Percentiles rank a stretch among this genome's conserved stretches.
phyloP scores from a whole-genome alignment of 2,113 vertebrate species.

The Erpornis zantholeuca region DNA sequence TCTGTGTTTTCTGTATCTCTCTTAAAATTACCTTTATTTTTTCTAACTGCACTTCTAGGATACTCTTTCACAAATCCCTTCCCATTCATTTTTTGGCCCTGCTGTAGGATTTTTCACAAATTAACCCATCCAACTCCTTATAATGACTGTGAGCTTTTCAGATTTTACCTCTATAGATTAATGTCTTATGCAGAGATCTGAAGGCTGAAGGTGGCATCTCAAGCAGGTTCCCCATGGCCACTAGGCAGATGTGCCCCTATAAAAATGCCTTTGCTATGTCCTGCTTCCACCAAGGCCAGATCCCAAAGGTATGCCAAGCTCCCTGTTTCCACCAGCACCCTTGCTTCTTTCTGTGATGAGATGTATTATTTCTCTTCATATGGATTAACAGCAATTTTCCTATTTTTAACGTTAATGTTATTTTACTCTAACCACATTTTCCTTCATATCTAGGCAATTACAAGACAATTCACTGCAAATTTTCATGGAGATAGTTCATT shows the following conservation, averaged over 20 bases:
- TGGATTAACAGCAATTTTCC: slow-evolving; percentile 46
- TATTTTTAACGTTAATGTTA: slow-evolving; percentile 44
- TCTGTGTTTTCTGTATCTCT: background rate
- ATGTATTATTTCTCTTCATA: background rate
- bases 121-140: background rate
- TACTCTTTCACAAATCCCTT: background rate
- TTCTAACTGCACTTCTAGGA: background rate
- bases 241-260: background rate
- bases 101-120: background rate
- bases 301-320: background rate
- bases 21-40: background rate
- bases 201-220: background rate
- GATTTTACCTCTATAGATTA: background rate
- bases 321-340: background rate
- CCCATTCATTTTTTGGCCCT: background rate
- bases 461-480: slow-evolving; percentile 55
- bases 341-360: background rate
- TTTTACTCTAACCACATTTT: slow-evolving; percentile 43
- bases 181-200: background rate
- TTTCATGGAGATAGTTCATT: slow-evolving; percentile 60
- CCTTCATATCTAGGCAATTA: slow-evolving; percentile 50
- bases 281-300: background rate
- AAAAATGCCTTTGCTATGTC: background rate
- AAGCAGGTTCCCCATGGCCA: background rate
- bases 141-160: background rate